Conservation (phyloP, 2,888 invertebrate species). For the Allophyes oxyacanthae region DNA sequence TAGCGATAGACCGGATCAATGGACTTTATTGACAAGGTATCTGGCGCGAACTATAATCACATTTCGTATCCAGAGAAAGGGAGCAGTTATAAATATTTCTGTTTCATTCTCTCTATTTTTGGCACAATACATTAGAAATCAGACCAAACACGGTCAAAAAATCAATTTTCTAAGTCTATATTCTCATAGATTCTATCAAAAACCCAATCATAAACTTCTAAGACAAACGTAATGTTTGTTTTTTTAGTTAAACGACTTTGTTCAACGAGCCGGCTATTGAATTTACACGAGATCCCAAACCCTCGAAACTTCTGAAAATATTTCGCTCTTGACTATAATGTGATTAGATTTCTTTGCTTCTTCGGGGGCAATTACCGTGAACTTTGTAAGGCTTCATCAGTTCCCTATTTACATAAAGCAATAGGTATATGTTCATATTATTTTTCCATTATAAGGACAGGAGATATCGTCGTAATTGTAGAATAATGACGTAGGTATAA, state of each 20-base stretch:
- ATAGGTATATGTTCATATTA: constrained; percentile 1
- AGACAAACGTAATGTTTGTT: constrained; percentile 65
- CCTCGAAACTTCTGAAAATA: constrained; percentile 58
- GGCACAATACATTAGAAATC: no score
- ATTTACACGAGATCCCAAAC: constrained; percentile 58
- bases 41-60: no score
- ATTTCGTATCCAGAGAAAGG: no score
- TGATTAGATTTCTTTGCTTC: constrained; percentile 53
- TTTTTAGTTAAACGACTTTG: constrained; percentile 64
- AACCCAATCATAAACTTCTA: constrained; percentile 63
- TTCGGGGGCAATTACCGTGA: constrained; percentile 43
- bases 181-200: constrained; percentile 49
- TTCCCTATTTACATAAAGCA: constrained; percentile 8
- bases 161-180: constrained; percentile 29
- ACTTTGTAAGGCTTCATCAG: constrained; percentile 46
- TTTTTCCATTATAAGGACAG: neutral
- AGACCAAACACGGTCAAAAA: neutral
- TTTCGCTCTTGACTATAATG: constrained; percentile 34
- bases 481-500: no score
- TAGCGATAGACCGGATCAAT: no score
- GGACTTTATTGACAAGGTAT: no score
- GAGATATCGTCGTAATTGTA: no score
- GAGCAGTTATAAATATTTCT: no score
- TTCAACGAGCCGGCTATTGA: constrained; percentile 56
- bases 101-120: no score